Conservation (phyloP, 2,113 vertebrate species). For the Chaenocephalus aceratus region DNA sequence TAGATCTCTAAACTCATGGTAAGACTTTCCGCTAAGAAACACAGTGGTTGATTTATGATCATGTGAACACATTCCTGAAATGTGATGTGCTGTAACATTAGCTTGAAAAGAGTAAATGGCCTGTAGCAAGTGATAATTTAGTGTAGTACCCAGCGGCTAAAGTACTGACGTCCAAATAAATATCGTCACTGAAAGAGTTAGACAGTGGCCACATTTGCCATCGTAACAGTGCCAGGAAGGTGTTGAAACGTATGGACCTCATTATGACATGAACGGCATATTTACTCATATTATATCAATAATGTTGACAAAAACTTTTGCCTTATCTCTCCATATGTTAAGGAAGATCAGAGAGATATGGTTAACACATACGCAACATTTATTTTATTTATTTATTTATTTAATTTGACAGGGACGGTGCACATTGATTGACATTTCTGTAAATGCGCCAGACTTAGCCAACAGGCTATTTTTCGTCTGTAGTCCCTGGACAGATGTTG, state of each 20-base stretch:
- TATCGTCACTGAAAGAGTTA: slow-evolving; percentile 25
- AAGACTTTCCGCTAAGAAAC: slow-evolving; percentile 18
- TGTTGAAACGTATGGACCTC: slow-evolving; percentile 1
- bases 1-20: slow-evolving; percentile 3
- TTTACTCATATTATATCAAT: background rate
- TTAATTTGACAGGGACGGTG: no score
- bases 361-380: background rate
- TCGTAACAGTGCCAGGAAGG: background rate
- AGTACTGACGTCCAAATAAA: slow-evolving; percentile 36
- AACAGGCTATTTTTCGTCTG: no score
- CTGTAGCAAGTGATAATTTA: slow-evolving; percentile 32
- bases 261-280: background rate
- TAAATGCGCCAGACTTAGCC: no score
- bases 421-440: no score
- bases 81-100: slow-evolving; percentile 41
- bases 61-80: slow-evolving; percentile 30
- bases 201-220: slow-evolving; percentile 3
- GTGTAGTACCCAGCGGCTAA: background rate
- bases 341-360: background rate
- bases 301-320: background rate
- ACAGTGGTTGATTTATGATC: slow-evolving; percentile 42
- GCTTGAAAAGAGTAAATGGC: slow-evolving; percentile 30
- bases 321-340: background rate
- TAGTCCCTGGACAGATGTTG: no score
- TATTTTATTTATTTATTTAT: no score